Conservation (phyloP, 1,140 invertebrate species). For the Brachionus paranguensis region DNA sequence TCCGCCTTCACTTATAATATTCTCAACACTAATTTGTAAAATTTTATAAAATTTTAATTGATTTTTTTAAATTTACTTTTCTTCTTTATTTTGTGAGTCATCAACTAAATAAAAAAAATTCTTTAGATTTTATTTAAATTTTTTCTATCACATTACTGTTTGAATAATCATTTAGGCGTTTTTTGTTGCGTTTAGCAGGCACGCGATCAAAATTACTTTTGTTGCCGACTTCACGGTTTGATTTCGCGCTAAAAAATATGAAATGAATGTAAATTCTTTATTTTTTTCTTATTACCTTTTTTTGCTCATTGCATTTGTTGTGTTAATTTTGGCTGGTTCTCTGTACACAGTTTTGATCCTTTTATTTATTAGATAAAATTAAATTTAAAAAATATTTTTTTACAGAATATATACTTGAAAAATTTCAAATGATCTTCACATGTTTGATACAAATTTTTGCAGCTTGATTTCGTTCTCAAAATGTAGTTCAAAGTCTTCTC, state of each 20-base stretch:
- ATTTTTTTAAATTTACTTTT: neutral
- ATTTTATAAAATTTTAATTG: neutral
- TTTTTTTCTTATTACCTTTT: neutral
- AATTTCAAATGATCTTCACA: conserved; percentile 38
- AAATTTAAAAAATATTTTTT: neutral
- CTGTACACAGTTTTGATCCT: conserved; percentile 23
- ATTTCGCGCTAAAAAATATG: neutral
- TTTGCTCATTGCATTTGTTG: neutral
- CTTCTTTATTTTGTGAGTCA: neutral
- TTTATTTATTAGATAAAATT: neutral
- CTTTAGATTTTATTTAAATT: neutral
- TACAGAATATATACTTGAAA: neutral
- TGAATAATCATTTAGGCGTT: neutral
- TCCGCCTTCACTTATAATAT: neutral
- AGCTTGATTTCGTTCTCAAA: conserved; percentile 11
- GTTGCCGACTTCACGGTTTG: neutral
- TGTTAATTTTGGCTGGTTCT: conserved; percentile 22
- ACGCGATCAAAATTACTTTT: neutral
- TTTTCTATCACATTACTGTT: neutral
- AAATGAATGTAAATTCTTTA: neutral
- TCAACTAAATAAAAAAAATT: neutral
- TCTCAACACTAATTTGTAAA: neutral
- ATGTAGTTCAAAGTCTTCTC: neutral
- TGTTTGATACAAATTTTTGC: conserved; percentile 1
- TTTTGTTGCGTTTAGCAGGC: neutral